Base-by-base conservation (phyloP, 2,797 vertebrate genomes). In the Borostomias antarcticus region DNA sequence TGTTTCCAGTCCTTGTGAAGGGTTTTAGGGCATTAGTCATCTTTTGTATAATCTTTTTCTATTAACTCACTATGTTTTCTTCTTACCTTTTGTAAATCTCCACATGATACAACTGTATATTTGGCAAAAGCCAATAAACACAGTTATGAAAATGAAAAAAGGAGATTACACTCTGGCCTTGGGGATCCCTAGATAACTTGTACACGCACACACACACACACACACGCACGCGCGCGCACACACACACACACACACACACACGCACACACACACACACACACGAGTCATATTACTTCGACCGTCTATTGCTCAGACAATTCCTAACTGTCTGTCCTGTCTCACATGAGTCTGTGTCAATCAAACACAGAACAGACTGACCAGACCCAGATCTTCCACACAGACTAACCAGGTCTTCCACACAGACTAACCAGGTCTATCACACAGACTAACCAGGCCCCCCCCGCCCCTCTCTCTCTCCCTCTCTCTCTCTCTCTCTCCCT, bases 401-500 rank as follows among this genome's bases (percentile, higher is more conserved):
- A 58, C 32, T n/a, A 58, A 2, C 5, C 8, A 25, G 1, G 40
- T n/a, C 21, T n/a, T 50, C 47, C 47, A 40, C 10, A 19, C 53
- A 5, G 15, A 3, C 26, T n/a, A 28, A 10, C 5, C 53, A 26
- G n/a, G n/a, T 13, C 53, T 15, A 56, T 8, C 32, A 58, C 53
- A 51, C 66, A 59, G 35, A 11, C 37, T 28, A 58, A 62, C 58
- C 52, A 57, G 51, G 40, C 53, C 28, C 61, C 45, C 37, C 4
- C 9, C 21, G 23, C 47, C 29, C 28, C 30, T 56, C 50, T 54
- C 28, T 58, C 21, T 26, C 28, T 47, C 64, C 21, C 10, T 25
- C 26, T 33, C 30, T 66, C 66, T 30, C 56, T 35, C 53, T 57
- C 25, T 23, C 54, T 63, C 23, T 40, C 9, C n/a, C 29, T 53